A percentile compares a stretch with the other conserved stretches of the same genome.
Evolutionary conservation across 2,797 vertebrate species (phyloP).

Genomic region (Sternotherus odoratus): DNA sequence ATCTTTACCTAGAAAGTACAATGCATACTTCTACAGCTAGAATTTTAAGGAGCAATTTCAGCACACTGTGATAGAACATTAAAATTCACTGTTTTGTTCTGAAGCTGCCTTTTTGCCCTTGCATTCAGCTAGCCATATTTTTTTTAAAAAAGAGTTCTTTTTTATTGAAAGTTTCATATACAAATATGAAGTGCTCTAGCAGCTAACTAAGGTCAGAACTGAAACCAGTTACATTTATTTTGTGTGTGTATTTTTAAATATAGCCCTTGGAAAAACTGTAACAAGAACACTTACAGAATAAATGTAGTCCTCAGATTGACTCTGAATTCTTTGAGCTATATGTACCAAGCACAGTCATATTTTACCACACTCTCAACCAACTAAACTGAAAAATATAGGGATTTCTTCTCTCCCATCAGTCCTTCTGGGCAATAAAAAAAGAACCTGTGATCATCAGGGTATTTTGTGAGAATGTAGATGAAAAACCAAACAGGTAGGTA

Average conservation of each 20-base stretch:
- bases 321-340: neutral
- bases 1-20: conserved; percentile 33
- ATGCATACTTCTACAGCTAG: neutral
- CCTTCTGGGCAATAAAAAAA: neutral
- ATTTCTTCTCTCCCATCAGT: neutral
- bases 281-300: conserved; percentile 1
- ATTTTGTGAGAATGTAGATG: neutral
- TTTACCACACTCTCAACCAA: neutral
- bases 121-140: neutral
- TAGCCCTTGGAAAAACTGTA: accelerated
- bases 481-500: accelerated
- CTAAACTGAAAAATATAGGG: neutral
- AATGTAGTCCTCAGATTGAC: neutral
- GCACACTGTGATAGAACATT: neutral
- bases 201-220: conserved; percentile 48
- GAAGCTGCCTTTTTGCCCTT: conserved; percentile 33
- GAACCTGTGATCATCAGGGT: neutral
- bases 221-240: neutral
- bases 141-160: neutral
- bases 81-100: neutral
- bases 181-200: conserved; percentile 3
- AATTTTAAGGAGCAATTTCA: conserved; percentile 26
- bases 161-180: neutral
- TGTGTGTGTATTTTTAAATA: neutral
- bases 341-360: neutral